Evolutionary conservation across 2,113 vertebrate genomes (phyloP).

Genomic region (Campylorhamphus procurvoides): DNA sequence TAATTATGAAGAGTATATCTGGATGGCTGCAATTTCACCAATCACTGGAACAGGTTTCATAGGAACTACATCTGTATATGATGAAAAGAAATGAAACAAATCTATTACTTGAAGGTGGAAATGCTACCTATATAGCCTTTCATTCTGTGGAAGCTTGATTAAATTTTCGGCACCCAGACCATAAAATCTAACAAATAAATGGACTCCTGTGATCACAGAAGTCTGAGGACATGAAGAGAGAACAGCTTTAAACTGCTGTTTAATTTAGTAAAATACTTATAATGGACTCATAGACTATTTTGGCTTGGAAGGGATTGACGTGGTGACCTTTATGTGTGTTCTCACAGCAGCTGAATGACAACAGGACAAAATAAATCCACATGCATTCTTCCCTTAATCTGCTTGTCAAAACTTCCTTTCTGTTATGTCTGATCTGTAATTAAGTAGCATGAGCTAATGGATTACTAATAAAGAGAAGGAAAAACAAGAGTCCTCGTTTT

Average conservation of each 20-base stretch:
- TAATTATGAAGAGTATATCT: background rate
- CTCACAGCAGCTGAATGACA: background rate
- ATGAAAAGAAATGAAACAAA: background rate
- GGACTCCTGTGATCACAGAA: background rate
- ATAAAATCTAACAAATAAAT: background rate
- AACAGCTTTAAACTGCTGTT: background rate
- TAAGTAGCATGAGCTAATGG: background rate
- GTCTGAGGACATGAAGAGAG: background rate
- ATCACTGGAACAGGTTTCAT: background rate
- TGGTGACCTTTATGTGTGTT: background rate
- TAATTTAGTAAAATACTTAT: background rate
- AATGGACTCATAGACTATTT: background rate
- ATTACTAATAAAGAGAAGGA: background rate
- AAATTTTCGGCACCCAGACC: background rate
- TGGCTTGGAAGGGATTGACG: background rate
- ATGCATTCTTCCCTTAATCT: background rate
- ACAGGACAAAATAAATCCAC: background rate
- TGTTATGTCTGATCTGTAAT: background rate
- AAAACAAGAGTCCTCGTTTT: background rate
- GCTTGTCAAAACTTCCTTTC: background rate
- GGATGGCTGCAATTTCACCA: background rate
- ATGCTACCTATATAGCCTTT: background rate
- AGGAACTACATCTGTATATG: background rate
- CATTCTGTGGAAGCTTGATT: background rate
- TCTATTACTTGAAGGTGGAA: background rate